Conservation (phyloP, 1,140 invertebrate species). For the Drosophila varians region DNA sequence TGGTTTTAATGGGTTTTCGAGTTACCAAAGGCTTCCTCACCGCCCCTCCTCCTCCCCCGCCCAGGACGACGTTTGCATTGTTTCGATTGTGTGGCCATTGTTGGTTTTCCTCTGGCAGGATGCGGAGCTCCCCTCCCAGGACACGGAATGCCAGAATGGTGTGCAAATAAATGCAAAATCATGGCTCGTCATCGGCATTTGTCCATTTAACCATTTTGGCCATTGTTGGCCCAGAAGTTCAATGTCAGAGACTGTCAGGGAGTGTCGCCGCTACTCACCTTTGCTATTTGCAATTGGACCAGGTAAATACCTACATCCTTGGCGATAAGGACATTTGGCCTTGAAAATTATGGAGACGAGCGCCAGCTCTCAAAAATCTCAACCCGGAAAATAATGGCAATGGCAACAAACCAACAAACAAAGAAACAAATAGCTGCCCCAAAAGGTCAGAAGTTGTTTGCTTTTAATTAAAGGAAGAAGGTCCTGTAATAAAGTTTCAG, state of each 20-base stretch:
- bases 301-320: constrained; percentile 9
- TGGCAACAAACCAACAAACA: neutral
- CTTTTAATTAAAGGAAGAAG: neutral
- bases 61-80: neutral
- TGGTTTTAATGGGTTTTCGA: constrained; percentile 21
- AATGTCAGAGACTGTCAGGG: constrained; percentile 8
- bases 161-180: constrained; percentile 61
- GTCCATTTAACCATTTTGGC: constrained; percentile 17
- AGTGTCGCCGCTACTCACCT: constrained; percentile 19
- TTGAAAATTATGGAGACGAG: constrained; percentile 3
- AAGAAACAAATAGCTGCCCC: neutral
- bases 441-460: neutral
- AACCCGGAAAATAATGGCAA: neutral
- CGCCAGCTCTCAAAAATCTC: neutral
- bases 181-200: constrained; percentile 40
- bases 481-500: constrained; percentile 8
- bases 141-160: constrained; percentile 19
- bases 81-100: neutral
- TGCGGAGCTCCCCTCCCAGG: neutral
- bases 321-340: constrained; percentile 17
- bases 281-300: constrained; percentile 20
- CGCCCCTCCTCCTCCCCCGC: no score
- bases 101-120: neutral
- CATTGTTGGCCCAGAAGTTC: constrained; percentile 27
- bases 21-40: constrained; percentile 10